These are phyloP conservation scores for Hyperopisus bebe DNA, from an alignment of 2,113 vertebrate species.

Conservation along the genomic window DNA sequence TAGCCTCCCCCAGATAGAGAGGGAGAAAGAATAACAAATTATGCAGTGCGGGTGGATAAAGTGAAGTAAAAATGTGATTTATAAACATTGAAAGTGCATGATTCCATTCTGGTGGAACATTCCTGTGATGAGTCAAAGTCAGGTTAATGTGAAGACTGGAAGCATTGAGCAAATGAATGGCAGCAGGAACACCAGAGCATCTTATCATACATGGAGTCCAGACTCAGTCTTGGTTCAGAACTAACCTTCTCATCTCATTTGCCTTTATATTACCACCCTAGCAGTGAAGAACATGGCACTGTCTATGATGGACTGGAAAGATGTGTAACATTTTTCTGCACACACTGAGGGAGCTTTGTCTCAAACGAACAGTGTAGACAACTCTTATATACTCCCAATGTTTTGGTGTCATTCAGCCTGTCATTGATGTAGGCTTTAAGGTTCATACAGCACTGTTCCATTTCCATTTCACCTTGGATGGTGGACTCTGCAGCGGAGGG, in stretches of 20 bases:
- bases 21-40: not conserved
- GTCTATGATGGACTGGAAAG: not conserved
- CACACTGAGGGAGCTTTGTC: not conserved
- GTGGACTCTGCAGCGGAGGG: not conserved
- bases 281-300: not conserved
- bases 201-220: not conserved
- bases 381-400: not conserved
- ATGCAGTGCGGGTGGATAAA: not conserved
- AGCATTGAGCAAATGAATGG: not conserved
- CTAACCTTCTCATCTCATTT: not conserved
- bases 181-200: not conserved
- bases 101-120: not conserved
- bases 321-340: not conserved
- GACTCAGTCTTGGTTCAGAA: not conserved
- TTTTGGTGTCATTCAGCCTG: not conserved
- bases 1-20: not conserved
- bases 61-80: not conserved
- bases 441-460: not conserved
- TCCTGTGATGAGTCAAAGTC: not conserved
- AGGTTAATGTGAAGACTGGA: not conserved
- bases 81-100: not conserved
- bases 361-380: not conserved
- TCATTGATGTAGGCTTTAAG: not conserved
- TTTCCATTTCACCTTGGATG: not conserved
- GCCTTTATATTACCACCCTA: not conserved